phyloP scores from a whole-genome alignment of 1,140 invertebrate species.

The Chlorops oryzae region DNA sequence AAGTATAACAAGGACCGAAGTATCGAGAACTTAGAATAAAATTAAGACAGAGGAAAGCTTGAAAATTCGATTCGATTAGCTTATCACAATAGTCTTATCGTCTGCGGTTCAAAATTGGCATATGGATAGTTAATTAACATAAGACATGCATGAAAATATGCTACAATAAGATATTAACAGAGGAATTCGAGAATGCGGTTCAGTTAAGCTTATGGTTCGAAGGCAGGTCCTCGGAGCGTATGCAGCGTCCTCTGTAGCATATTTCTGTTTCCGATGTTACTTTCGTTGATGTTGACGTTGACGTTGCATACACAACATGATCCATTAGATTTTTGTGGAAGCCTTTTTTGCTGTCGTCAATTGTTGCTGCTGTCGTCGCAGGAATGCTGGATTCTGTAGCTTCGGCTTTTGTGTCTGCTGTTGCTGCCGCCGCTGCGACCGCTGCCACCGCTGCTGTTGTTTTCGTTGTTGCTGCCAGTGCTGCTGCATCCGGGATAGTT shows the following conservation, averaged over 20 bases:
- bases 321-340: conserved; percentile 47
- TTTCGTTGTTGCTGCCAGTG: conserved; percentile 19
- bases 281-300: conserved; percentile 62
- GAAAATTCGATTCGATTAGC: too few relatives aligned
- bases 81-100: too few relatives aligned
- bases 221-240: conserved; percentile 58
- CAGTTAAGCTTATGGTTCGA: conserved; percentile 43
- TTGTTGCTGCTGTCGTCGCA: conserved; percentile 19
- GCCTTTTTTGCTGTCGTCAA: conserved; percentile 31
- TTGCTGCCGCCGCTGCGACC: conserved; percentile 13
- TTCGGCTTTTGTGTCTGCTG: conserved; percentile 15
- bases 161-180: too few relatives aligned
- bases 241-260: conserved; percentile 74
- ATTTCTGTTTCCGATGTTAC: conserved; percentile 80
- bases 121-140: too few relatives aligned
- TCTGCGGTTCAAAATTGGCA: too few relatives aligned
- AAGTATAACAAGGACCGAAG: too few relatives aligned
- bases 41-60: too few relatives aligned
- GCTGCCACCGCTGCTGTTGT: conserved; percentile 7
- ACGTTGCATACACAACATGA: conserved; percentile 56
- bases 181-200: too few relatives aligned
- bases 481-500: conserved; percentile 25
- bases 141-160: too few relatives aligned
- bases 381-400: conserved; percentile 23
- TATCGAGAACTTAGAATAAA: too few relatives aligned